Base-by-base conservation (phyloP, 1,140 invertebrate genomes). In the Bombus huntii region DNA sequence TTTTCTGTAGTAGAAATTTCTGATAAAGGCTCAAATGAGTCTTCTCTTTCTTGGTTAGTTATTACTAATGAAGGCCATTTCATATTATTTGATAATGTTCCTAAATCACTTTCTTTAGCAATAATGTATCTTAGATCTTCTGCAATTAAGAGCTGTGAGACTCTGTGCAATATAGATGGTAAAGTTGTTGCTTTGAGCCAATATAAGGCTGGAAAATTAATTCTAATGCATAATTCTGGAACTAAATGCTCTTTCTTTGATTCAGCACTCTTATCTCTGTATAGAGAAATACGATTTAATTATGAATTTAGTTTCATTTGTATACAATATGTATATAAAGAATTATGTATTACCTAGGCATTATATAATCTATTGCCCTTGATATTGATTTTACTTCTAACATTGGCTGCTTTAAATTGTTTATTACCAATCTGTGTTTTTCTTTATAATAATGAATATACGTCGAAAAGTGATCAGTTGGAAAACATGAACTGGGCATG, bases 141-240 rank as follows among this genome's bases (percentile, higher is more conserved):
- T 0, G 98, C 97, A 25, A 98, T 92, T 25, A 99, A 95, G 5
- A 99, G 94, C 90, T 97, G 97, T 83, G 97, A 97, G 13, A 99
- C 91, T 90, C 98, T 95, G 89, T 99, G 98, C 10, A 99, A 92
- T 90, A 99, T 97, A 31, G 98, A 97, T 1, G 99, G 99, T 42
- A 99, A 93, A 44, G 97, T 96, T 0, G 97, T 97, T 1, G 98
- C 97, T 95, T 99, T 98, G 18, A 98, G 95, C 98, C 99, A 99
- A 44, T 99, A 96, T 13, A 97, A 96, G 3, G 98, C 97, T 1
- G 98, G 97, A 93, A 98, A 99, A 3, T 97, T 96, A 93, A 98
- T 97, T 86, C 97, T 97, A 42, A 96, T 96, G 93, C 98, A 99
- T 57, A 99, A 95, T 95, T 99, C 99, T 0, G 99, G 98, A 65